These are phyloP conservation scores for Suillia variegata DNA, from an alignment of 2,888 invertebrate genomes.

Conservation along the genomic window DNA sequence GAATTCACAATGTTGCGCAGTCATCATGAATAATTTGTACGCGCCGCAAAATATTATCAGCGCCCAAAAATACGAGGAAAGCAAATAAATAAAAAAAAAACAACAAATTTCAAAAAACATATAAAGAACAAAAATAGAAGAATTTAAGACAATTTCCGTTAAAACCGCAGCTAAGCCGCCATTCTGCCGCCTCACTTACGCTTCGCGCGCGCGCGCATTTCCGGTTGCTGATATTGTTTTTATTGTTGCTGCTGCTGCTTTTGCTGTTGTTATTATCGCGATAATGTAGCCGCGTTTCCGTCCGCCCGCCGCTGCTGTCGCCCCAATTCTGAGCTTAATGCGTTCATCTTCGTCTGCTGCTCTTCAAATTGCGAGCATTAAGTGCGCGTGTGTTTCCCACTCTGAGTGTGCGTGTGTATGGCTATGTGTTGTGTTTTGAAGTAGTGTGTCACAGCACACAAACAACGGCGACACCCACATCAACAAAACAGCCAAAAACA, in stretches of 20 bases:
- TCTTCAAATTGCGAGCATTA: too few relatives aligned
- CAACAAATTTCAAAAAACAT: constrained; percentile 18
- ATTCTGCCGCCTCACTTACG: constrained; percentile 9
- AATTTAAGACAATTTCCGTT: constrained; percentile 2
- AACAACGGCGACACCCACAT: background rate
- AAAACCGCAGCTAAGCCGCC: constrained; percentile 5
- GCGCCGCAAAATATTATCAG: constrained; percentile 43
- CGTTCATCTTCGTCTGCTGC: background rate
- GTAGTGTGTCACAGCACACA: background rate
- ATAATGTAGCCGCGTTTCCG: constrained; percentile 49
- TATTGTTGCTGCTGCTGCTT: too few relatives aligned
- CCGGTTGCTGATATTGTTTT: constrained; percentile 40
- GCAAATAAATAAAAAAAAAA: constrained; percentile 11
- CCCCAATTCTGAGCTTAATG: background rate
- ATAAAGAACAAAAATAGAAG: constrained; percentile 5
- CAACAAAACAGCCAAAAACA: background rate
- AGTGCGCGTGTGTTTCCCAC: background rate
- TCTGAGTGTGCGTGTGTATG: constrained; percentile 2
- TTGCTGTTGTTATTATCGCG: too few relatives aligned
- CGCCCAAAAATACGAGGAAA: constrained; percentile 16
- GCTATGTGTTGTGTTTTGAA: too few relatives aligned
- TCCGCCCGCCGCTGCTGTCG: constrained; percentile 26
- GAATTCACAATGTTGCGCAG: background rate
- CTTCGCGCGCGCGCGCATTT: constrained; percentile 38
- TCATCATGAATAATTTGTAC: constrained; percentile 26